A percentile compares a stretch with the other conserved stretches of the same genome.
Conservation (phyloP, 2,888 invertebrate species). For the Apotomis turbidana region DNA sequence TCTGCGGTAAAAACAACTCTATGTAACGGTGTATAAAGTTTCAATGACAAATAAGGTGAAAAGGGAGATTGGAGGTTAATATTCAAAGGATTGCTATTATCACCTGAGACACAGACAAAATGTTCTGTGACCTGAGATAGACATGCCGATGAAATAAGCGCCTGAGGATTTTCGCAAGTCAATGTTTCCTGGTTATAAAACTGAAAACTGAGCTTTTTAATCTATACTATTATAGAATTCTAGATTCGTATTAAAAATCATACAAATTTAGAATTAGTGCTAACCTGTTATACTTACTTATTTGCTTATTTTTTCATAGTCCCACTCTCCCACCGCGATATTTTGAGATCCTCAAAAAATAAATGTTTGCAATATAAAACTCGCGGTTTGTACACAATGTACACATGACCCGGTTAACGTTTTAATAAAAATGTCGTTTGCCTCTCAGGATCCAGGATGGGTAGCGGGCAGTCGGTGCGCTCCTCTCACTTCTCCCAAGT, state of each 20-base stretch:
- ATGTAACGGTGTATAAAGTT: not conserved
- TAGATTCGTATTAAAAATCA: no score
- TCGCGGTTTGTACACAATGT: no score
- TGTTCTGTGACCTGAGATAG: not conserved
- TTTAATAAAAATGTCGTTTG: no score
- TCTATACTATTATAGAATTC: no score
- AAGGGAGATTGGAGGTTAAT: not conserved
- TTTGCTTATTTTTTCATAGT: no score
- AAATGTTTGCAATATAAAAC: no score
- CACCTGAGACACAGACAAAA: not conserved
- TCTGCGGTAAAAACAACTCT: not conserved
- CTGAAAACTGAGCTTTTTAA: no score
- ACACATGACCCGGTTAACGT: no score
- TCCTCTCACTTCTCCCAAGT: conserved; percentile 69
- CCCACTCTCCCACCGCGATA: no score
- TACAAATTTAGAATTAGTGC: no score
- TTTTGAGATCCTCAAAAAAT: no score
- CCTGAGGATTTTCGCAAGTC: not conserved
- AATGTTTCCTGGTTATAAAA: not conserved
- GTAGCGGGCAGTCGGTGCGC: conserved; percentile 63
- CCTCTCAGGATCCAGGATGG: conserved; percentile 55
- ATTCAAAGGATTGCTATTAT: not conserved
- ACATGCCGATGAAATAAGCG: not conserved
- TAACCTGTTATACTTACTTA: no score
- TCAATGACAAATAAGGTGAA: not conserved